Evolutionary conservation across 2,113 vertebrate species (phyloP).

Genomic region (Lagenorhynchus albirostris): DNA sequence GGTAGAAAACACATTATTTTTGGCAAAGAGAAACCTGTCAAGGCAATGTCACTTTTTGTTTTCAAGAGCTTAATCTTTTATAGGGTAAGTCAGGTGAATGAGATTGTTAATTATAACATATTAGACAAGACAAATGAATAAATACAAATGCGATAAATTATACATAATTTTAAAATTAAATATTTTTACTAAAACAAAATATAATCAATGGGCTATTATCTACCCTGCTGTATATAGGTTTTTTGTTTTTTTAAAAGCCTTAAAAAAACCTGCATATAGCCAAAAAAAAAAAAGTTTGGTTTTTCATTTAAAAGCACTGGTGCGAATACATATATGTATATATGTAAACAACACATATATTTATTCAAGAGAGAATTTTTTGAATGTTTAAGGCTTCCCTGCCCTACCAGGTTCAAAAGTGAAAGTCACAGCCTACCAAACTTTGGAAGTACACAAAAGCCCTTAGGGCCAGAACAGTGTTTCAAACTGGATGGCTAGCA

Average conservation of each 20-base stretch:
- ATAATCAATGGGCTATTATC: conserved; percentile 35
- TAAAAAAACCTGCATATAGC: not conserved
- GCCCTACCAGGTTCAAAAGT: conserved; percentile 42
- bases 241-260: not conserved
- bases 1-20: conserved; percentile 41
- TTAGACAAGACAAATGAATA: conserved; percentile 54
- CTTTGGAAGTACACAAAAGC: conserved; percentile 46
- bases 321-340: conserved; percentile 35
- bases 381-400: conserved; percentile 57
- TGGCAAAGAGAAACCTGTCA: conserved; percentile 50
- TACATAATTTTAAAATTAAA: conserved; percentile 65
- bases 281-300: conserved; percentile 30
- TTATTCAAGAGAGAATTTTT: conserved; percentile 3
- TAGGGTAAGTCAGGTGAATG: conserved; percentile 27
- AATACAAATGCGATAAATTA: conserved; percentile 70
- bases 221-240: not conserved
- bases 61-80: conserved; percentile 58
- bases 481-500: conserved; percentile 42
- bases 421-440: conserved; percentile 54
- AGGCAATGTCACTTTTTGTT: conserved; percentile 33
- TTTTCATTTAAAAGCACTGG: conserved; percentile 58
- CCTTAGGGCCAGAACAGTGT: conserved; percentile 11
- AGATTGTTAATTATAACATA: conserved; percentile 31
- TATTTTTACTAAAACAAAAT: conserved; percentile 58
- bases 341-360: conserved; percentile 41